These are phyloP conservation scores for Eilema depressum DNA, from an alignment of 2,888 invertebrate genomes.

Conservation along the genomic window DNA sequence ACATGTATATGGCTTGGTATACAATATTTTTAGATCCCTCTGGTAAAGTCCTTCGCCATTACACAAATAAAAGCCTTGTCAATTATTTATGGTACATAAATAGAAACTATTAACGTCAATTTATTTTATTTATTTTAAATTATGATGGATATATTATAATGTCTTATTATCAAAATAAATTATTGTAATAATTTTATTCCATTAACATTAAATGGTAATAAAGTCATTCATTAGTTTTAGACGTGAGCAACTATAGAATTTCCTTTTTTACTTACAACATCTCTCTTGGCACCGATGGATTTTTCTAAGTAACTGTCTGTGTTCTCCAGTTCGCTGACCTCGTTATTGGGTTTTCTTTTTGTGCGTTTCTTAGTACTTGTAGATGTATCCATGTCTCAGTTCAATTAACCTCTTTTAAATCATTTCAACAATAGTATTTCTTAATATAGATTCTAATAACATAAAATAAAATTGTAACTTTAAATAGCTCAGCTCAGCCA, in stretches of 20 bases:
- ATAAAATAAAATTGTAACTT: neutral
- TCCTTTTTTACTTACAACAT: slow-evolving; percentile 59
- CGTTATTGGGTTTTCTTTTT: slow-evolving; percentile 60
- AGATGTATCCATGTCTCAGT: slow-evolving; percentile 54
- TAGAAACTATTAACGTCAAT: no score
- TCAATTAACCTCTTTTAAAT: neutral
- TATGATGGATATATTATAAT: no score
- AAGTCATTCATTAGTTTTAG: neutral
- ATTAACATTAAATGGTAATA: neutral
- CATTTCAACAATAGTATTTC: neutral
- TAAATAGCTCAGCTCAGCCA: neutral
- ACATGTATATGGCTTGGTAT: neutral
- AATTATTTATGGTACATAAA: no score
- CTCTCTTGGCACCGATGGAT: slow-evolving; percentile 51
- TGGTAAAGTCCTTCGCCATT: neutral
- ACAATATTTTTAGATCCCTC: neutral
- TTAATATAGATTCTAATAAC: neutral
- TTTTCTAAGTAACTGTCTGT: slow-evolving; percentile 53
- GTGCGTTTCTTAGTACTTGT: slow-evolving; percentile 58
- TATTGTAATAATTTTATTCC: neutral
- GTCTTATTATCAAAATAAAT: neutral
- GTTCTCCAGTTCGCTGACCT: slow-evolving; percentile 72
- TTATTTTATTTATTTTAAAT: no score
- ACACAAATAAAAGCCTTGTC: no score
- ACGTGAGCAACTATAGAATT: neutral